Evolutionary conservation across 2,113 vertebrate species (phyloP), one percentile per base, ranked within the genome.

Genomic region (Rhabdomys dilectus): DNA sequence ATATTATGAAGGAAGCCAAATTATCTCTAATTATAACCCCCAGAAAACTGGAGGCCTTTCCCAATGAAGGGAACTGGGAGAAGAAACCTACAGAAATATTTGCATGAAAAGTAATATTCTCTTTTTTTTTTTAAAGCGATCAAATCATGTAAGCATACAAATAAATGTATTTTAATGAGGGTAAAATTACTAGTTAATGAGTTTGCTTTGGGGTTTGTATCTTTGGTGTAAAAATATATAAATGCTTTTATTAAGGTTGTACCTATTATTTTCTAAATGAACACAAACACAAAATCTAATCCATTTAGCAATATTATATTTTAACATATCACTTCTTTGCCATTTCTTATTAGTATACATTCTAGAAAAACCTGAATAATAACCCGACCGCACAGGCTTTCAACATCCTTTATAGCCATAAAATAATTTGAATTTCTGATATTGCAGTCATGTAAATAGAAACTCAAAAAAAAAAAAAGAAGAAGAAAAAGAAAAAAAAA

Each of bases 151-250:
- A 98, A 99, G 99, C 98, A 98, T 98, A 98, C 98, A 99, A 99
- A 99, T 98, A 99, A 98, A 99, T 99, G 98, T 98, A 99, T 99
- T 99, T 99, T 99, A 99, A 99, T 99, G 99, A 99, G 98, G 98
- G 97, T 96, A 98, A 98, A 99, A 99, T 99, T 98, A 99, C 98
- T 99, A 99, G 98, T 99, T 99, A 99, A 99, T 98, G 98, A 99
- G 98, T 99, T 99, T 98, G 99, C 99, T 99, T 99, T 99, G 98
- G 98, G 98, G 98, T 99, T 98, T 98, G 98, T 97, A 98, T 98
- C 98, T 98, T 98, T 98, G 26, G 96, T 98, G 97, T 97, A 98
- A 98, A 99, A 98, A 98, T 98, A 98, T 98, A 99, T 98, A 98
- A 98, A 98, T 98, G 98, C 90, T 98, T 99, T 99, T 99, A 98